Evolutionary conservation across 2,888 invertebrate genomes (phyloP), one percentile per base, ranked within the genome.

Genomic region (Xiphydria camelus): DNA sequence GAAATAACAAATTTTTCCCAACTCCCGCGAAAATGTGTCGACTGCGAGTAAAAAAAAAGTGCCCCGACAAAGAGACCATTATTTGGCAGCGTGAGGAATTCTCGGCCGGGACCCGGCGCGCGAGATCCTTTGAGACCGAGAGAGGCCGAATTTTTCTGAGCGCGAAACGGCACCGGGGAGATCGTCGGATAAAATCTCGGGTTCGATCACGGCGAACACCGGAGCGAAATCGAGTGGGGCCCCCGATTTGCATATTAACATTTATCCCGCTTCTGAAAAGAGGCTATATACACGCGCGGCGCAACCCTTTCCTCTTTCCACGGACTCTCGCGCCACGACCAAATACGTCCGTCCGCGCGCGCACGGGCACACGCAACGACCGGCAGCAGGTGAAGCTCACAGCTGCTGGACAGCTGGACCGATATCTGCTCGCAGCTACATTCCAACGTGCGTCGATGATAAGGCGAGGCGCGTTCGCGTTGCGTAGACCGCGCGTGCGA

Each of bases 401-500:
- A 68, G 66, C 68, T 66, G 67, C 64, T 55, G 64, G 62, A 70
- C 69, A 66, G 68, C 68, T 63, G 71, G 68, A 70, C 70, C 70
- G 68, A 72, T 71, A 71, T 70, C 62, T 60, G 49, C 56, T 55
- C 45, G 48, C 51, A 55, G 57, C 53, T 57, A 61, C 61, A 57
- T 64, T 61, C 59, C 59, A 48, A 46, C 40, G 51, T 33, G 18
- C 37, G 45, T 41, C 39, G 45, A 40, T 53, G 57, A 58, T 59
- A 56, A 58, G 56, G 20, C n/a, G n/a, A n/a, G n/a, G n/a, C n/a
- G n/a, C n/a, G n/a, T n/a, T n/a, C n/a, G n/a, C 18, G 32, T 18
- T 32, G 34, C 41, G 44, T 21, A 22, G 25, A 23, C 23, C 34
- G 18, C 31, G 40, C 40, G 29, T 31, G 26, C 34, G 14, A 14